Evolutionary conservation across 2,113 vertebrate species (phyloP), one percentile per base, ranked within the genome.

Genomic region (Percopsis transmontana): DNA sequence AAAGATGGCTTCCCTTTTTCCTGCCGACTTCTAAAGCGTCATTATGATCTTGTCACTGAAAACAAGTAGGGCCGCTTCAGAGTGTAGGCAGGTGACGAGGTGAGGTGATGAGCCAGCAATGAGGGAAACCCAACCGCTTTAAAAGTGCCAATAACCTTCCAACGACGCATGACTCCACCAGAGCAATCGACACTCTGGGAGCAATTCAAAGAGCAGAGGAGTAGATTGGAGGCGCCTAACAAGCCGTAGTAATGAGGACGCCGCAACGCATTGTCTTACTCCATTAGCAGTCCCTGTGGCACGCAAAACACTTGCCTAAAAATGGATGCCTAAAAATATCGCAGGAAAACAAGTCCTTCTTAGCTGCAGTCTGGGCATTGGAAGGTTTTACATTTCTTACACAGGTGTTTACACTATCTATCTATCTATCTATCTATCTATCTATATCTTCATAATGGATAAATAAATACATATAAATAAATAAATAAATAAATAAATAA

Each of bases 131-230:
- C 76, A 64, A 16, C 15, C 27, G 41, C 51, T 72, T 80, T 57
- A 74, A 41, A 76, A 54, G 55, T 55, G 73, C 67, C 79, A 52
- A 75, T 74, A 87, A 71, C 61, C 56, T 56, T 51, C 77, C 58
- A 68, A 55, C 45, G 41, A 19, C 11, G 1, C 72, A 67, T 68
- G 44, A 45, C 78, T 72, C 33, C 19, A 41, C 45, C 16, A 5
- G 64, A 24, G 1, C 44, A 38, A 74, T 51, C 39, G 40, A 62
- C 77, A 62, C 77, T 66, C 27, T 66, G 84, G 82, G 87, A 87
- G 85, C 82, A 86, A 86, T 83, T 85, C 78, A 55, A 59, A 45
- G 56, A 59, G 54, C 58, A 3, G 60, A 66, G 73, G 74, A 45
- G 58, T 57, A 52, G 60, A 66, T 18, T n/a, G 50, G 21, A 45